Base-by-base conservation (phyloP, 2,888 invertebrate species). In the Nymphalis c-album region DNA sequence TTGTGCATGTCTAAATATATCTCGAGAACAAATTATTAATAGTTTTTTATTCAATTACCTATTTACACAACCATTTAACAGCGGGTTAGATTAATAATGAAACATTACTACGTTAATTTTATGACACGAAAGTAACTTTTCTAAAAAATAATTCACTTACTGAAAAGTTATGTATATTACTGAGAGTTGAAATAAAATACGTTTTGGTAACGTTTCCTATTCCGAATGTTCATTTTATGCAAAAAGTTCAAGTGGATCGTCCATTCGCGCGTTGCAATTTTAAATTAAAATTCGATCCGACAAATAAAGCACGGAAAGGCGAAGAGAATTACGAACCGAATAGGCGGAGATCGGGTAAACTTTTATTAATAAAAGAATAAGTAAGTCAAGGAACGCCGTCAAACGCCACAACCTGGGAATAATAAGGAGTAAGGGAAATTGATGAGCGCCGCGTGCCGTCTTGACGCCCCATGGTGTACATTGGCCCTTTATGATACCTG, bases 311-410 rank as follows among this genome's bases (percentile, higher is more conserved):
- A 79, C 78, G 76, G 74, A 77, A 35, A 18, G 13, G 74, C 73
- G 73, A 68, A 78, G 79, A 76, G 75, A 74, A 76, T 77, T 76
- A 74, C 74, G 69, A 71, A 69, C 71, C 69, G 74, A 76, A 75
- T 78, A 75, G 78, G 77, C 79, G 70, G 76, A 76, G 78, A 78
- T 75, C 78, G 77, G 80, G 81, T 84, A 83, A 86, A 87, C 81
- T 86, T 87, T 87, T 87, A 86, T 86, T 88, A 88, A 87, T 88
- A 87, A 88, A 88, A 85, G 80, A 84, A 85, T 84, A 85, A 87
- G 84, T 81, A 83, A 84, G 81, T 80, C 82, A 75, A 77, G 78
- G 79, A 85, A 86, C 80, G 79, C 78, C 79, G 78, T 79, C 80
- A 80, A 85, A 83, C 80, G 78, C 78, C 76, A 78, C 26, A 76